Base-by-base conservation (phyloP, 2,888 invertebrate species). In the Nomada flava region DNA sequence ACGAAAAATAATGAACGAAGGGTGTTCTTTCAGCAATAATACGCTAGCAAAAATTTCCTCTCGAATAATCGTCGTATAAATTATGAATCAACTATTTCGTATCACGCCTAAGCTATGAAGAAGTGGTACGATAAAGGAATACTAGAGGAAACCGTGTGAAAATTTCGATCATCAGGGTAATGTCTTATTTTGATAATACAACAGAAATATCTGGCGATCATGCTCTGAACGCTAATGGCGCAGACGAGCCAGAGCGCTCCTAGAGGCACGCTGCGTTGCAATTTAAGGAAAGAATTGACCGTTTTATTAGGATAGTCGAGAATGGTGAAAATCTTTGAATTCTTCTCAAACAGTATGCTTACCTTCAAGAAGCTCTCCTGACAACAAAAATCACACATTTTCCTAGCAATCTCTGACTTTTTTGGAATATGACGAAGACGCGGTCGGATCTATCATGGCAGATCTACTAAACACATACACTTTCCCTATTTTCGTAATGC, bases 381-480 rank as follows among this genome's bases (percentile, higher is more conserved):
- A 91, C 84, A 90, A 90, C 86, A 86, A 84, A 89, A 88, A 89
- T 90, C 85, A 88, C 88, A 87, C 92, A 92, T 92, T 88, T 89
- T 90, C 80, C 86, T 86, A 88, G 81, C 84, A 88, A 86, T 87
- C 85, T 77, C 79, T 81, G 89, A 91, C 86, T 89, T 87, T 91
- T 88, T 88, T 89, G 86, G 81, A 79, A 80, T 83, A 86, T 88
- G 89, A 85, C 86, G 90, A 90, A 90, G 92, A 93, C 93, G 92
- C 93, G 92, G 88, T 91, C 90, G 90, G 91, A 92, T 90, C 92
- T 93, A 93, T 92, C 93, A 93, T 93, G 93, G 93, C 93, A 92
- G 93, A 90, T 91, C 90, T 75, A 89, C 89, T 90, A 87, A 87
- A 42, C 72, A 87, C 88, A 89, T 88, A 86, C 90, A 91, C 89